Evolutionary conservation across 2,113 vertebrate genomes (phyloP).

Genomic region (Platichthys flesus): DNA sequence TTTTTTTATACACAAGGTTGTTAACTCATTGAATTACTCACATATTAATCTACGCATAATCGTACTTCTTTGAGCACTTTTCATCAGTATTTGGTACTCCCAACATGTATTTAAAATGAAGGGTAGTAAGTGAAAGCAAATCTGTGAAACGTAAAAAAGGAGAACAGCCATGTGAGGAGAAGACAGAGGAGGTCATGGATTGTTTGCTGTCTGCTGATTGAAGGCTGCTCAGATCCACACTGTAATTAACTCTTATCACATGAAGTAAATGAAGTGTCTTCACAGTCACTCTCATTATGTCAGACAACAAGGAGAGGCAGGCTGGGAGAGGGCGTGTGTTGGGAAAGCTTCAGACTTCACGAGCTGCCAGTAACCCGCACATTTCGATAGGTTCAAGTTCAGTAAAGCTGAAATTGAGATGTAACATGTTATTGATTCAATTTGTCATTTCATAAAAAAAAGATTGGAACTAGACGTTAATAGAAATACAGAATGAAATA

Average conservation of each 20-base stretch:
- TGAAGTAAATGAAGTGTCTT: slow-evolving; percentile 34
- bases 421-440: background rate
- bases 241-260: slow-evolving; percentile 65
- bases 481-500: background rate
- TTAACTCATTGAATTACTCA: no score
- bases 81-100: no score
- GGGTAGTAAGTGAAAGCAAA: no score
- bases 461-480: background rate
- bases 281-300: slow-evolving; percentile 33
- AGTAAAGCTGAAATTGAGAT: background rate
- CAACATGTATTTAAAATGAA: no score
- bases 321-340: background rate
- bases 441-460: background rate
- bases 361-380: no score
- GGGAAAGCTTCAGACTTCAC: background rate
- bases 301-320: slow-evolving; percentile 19
- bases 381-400: background rate
- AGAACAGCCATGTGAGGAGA: slow-evolving; percentile 4
- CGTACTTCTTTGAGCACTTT: no score
- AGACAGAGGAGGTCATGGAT: slow-evolving; percentile 24
- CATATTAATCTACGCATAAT: no score
- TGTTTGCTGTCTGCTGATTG: slow-evolving; percentile 46
- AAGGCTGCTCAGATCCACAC: slow-evolving; percentile 34
- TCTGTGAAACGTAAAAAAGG: background rate
- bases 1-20: no score